Percentiles rank a stretch among this genome's conserved stretches.
phyloP scores from a whole-genome alignment of 2,797 vertebrate species.

The Chelonia mydas region DNA sequence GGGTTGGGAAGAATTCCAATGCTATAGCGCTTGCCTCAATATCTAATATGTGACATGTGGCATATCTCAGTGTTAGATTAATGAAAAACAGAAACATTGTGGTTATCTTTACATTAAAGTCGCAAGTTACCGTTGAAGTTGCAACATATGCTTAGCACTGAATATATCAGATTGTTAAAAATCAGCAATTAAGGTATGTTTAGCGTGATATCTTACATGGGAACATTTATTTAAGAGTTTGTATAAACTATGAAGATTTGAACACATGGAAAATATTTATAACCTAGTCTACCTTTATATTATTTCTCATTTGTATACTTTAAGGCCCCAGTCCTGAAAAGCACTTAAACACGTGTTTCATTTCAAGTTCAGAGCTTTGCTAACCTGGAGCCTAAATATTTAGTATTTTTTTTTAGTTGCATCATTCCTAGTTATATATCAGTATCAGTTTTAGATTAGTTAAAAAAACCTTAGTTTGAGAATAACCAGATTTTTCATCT shows the following conservation, averaged over 20 bases:
- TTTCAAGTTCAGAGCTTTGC: constrained; percentile 8
- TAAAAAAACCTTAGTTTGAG: neutral
- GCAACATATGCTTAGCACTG: neutral
- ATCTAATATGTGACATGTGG: neutral
- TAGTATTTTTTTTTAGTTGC: neutral
- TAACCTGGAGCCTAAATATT: neutral
- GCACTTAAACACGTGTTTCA: neutral
- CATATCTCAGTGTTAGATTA: neutral
- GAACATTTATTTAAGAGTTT: neutral
- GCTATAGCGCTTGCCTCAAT: neutral
- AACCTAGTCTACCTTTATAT: neutral
- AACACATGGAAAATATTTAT: neutral
- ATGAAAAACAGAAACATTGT: neutral
- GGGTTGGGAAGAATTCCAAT: constrained; percentile 51
- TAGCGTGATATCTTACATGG: neutral
- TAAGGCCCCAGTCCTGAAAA: neutral
- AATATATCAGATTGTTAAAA: neutral
- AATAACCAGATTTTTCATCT: neutral
- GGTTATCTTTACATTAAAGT: neutral
- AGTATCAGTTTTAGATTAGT: neutral
- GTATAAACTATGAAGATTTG: neutral
- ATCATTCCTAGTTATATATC: neutral
- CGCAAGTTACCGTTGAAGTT: neutral
- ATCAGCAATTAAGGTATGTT: neutral
- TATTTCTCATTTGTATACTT: neutral